These are phyloP conservation scores for Strongylocentrotus purpuratus DNA, from an alignment of 35 echinoderm and acorn worm species.

Conservation along the genomic window DNA sequence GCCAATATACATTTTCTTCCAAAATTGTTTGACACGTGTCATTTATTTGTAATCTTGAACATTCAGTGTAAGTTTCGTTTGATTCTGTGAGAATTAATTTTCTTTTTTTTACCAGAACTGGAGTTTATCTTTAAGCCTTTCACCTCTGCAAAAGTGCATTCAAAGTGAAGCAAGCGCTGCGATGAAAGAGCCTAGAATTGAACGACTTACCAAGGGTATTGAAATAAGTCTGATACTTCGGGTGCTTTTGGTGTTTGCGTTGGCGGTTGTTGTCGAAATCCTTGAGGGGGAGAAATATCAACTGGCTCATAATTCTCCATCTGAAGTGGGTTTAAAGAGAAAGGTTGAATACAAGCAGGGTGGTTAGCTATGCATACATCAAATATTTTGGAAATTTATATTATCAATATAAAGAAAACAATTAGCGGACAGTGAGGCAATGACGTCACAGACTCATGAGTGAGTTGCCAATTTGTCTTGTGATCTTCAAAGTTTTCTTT, in stretches of 20 bases:
- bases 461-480: too few species aligned
- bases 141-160: neutral
- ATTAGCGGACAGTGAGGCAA: too few species aligned
- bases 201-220: constrained; percentile 13
- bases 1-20: too few species aligned
- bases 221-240: constrained; percentile 10
- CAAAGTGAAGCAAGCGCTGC: neutral
- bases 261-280: neutral
- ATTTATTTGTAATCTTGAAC: too few species aligned
- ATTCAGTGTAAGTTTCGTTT: too few species aligned
- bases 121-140: neutral
- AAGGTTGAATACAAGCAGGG: neutral
- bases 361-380: neutral
- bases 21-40: too few species aligned
- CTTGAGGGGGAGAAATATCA: neutral
- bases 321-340: neutral
- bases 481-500: too few species aligned
- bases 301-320: constrained; percentile 16
- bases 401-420: too few species aligned
- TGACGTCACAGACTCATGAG: too few species aligned
- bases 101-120: too few species aligned
- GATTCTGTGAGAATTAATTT: too few species aligned
- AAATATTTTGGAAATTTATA: too few species aligned
- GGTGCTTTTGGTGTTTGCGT: neutral
- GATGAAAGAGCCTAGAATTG: neutral